These are phyloP conservation scores for Caenorhabditis plicata DNA, from an alignment of 2,888 invertebrate species.

Conservation along the genomic window DNA sequence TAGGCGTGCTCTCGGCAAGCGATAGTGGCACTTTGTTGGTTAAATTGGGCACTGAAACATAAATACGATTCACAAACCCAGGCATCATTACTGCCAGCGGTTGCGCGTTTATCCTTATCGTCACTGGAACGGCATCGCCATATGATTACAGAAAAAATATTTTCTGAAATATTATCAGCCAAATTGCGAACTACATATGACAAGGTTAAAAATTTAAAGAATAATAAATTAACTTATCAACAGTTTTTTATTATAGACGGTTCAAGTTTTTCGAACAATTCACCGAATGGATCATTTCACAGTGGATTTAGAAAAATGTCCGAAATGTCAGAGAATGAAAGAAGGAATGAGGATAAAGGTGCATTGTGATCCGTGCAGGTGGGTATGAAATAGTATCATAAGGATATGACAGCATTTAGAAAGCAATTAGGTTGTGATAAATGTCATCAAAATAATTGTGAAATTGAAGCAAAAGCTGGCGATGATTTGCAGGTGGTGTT, in stretches of 20 bases:
- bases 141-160: conserved; percentile 59
- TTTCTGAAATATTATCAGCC: conserved; percentile 60
- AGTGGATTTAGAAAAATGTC: conserved; percentile 58
- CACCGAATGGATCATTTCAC: conserved; percentile 63
- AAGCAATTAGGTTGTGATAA: conserved; percentile 62
- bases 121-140: conserved; percentile 59
- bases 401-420: conserved; percentile 26
- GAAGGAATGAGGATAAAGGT: conserved; percentile 57
- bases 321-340: conserved; percentile 55
- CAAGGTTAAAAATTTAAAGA: conserved; percentile 37
- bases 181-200: conserved; percentile 60
- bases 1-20: conserved; percentile 42
- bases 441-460: conserved; percentile 58
- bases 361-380: conserved; percentile 62
- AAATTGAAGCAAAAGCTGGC: conserved; percentile 45
- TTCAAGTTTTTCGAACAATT: conserved; percentile 60
- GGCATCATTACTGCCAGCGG: conserved; percentile 51
- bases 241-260: conserved; percentile 43
- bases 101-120: conserved; percentile 56
- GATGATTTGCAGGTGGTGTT: too few relatives aligned
- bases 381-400: not conserved
- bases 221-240: not conserved
- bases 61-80: conserved; percentile 48
- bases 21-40: conserved; percentile 63
- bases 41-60: conserved; percentile 62